Conservation (phyloP, 2,888 invertebrate genomes). For the Monochamus alternatus region DNA sequence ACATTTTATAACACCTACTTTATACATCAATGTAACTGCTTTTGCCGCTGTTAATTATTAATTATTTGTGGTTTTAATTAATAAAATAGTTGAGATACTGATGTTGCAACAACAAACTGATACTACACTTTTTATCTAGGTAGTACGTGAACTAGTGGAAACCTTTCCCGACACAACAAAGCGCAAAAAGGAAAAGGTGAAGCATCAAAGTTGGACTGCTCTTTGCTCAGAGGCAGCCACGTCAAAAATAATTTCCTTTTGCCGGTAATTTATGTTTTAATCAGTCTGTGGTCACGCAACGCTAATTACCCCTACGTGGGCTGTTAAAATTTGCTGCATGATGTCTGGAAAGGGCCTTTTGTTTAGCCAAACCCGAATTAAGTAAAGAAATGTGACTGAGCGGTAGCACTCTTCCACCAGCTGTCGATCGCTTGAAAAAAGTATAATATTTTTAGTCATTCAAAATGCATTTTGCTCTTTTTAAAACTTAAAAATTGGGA, state of each 20-base stretch:
- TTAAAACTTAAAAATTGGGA: no score
- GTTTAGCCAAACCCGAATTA: slow-evolving; percentile 41
- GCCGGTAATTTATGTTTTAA: slow-evolving; percentile 71
- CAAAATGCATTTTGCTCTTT: no score
- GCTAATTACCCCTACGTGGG: slow-evolving; percentile 69
- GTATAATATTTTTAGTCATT: no score
- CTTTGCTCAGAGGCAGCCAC: slow-evolving; percentile 38
- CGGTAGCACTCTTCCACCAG: slow-evolving; percentile 6
- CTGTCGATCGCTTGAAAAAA: neutral
- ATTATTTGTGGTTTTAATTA: no score
- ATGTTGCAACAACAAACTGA: no score
- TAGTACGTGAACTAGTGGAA: no score
- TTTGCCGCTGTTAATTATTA: no score
- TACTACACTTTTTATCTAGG: no score
- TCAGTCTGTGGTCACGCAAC: slow-evolving; percentile 70
- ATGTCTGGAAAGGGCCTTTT: slow-evolving; percentile 45
- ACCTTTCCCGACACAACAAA: no score
- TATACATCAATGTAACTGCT: no score
- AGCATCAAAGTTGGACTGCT: neutral
- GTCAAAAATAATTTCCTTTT: slow-evolving; percentile 69
- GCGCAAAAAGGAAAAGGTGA: neutral
- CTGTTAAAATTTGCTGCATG: slow-evolving; percentile 61
- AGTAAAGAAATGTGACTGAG: slow-evolving; percentile 30
- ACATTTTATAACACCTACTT: no score
- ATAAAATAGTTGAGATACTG: no score